Evolutionary conservation across 2,113 vertebrate genomes (phyloP), one percentile per base, ranked within the genome.

Genomic region (Chrysemys picta): DNA sequence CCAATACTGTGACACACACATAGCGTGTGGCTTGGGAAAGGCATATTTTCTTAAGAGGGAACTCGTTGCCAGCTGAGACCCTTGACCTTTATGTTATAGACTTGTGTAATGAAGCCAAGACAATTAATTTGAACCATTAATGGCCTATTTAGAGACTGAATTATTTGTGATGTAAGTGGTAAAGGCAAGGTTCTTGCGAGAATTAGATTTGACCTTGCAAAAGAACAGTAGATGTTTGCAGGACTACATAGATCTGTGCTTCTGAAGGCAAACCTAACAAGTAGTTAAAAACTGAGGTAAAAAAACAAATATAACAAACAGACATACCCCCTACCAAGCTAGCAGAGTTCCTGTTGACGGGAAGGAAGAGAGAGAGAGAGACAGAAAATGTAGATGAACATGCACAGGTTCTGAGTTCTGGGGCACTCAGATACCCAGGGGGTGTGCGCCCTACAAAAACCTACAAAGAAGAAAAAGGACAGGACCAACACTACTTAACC

Each of bases 1-100:
- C 8, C 72, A 82, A 49, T 0, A 0, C 27, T 16, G 45, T 0
- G 5, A 27, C 0, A 0, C 1, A 5, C 38, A 29, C n/a, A 17
- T 11, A 22, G 11, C 7, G 0, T 4, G 9, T 22, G 52, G 4
- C 13, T 29, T 35, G 72, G 76, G 65, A 3, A 49, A 85, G 54
- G 31, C 72, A 80, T 9, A 3, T 19, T 80, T 8, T 0, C 0
- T 3, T 3, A 42, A 79, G 54, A 16, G 4, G 9, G 52, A 21
- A 69, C 42, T 50, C 69, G 17, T 1, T 29, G 45, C 24, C 42
- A 3, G 17, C 59, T 35, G 13, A 78, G 7, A 17, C 27, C 4
- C 4, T 38, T 5, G 49, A 3, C 10, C 57, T 4, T 12, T 49
- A 38, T 1, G 3, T 7, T 81, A 11, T 0, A 0, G 8, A 5